phyloP scores from a whole-genome alignment of 2,797 vertebrate genomes.

The Diglossa cyanea region DNA sequence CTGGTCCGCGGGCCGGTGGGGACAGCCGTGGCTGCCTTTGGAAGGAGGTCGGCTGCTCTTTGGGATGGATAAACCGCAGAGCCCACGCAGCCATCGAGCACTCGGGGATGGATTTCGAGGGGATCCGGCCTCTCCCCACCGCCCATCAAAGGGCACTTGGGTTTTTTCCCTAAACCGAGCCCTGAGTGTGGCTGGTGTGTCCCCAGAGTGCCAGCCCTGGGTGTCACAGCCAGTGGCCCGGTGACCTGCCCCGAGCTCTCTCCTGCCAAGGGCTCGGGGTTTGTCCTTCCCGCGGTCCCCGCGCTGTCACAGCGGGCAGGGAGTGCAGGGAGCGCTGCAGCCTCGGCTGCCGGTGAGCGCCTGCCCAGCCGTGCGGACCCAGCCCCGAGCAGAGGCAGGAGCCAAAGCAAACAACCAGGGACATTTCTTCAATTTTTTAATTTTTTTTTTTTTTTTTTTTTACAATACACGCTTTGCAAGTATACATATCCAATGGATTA shows the following conservation, averaged over 20 bases:
- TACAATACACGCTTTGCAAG: background rate
- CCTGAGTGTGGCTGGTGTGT: accelerated
- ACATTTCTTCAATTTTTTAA: background rate
- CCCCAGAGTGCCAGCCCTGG: background rate
- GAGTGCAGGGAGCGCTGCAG: background rate
- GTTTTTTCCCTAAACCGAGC: background rate
- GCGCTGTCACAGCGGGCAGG: background rate
- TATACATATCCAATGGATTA: background rate
- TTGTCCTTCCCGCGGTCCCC: background rate
- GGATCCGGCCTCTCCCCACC: background rate
- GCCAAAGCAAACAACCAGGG: background rate
- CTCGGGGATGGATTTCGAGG: accelerated
- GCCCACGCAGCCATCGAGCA: accelerated
- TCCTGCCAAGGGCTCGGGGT: accelerated
- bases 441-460: background rate
- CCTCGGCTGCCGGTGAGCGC: background rate
- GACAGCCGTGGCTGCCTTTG: accelerated
- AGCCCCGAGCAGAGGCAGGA: background rate
- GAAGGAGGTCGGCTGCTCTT: accelerated
- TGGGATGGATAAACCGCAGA: background rate
- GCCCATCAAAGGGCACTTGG: accelerated
- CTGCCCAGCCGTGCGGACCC: background rate
- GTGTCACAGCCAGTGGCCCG: background rate
- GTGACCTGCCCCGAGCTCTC: background rate
- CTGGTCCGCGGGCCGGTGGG: accelerated